A percentile compares a stretch with the other conserved stretches of the same genome.
These are phyloP conservation scores for Pangasius djambal DNA, from an alignment of 2,797 vertebrate genomes.

Conservation along the genomic window DNA sequence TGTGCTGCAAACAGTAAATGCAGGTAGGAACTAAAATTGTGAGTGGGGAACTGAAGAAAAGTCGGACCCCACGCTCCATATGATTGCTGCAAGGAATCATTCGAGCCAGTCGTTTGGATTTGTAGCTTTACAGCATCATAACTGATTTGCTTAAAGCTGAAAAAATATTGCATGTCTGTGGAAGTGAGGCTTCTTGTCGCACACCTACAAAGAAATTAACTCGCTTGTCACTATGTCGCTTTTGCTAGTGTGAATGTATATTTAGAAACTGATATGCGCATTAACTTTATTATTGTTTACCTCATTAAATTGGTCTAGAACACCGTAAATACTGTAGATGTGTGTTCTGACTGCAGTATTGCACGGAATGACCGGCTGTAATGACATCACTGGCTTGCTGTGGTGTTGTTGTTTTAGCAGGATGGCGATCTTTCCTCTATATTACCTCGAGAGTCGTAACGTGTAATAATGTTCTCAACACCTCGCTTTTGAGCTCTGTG, in stretches of 20 bases:
- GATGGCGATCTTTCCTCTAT: slow-evolving; percentile 12
- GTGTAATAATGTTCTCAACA: slow-evolving; percentile 10
- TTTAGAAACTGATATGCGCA: too few relatives aligned
- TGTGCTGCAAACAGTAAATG: too few relatives aligned
- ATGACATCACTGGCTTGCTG: neutral
- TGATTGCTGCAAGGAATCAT: too few relatives aligned
- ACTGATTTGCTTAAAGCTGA: neutral
- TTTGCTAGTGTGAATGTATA: too few relatives aligned
- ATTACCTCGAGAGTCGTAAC: slow-evolving; percentile 8
- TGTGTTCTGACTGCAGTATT: neutral
- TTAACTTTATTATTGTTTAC: too few relatives aligned
- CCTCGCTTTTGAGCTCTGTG: neutral
- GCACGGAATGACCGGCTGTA: neutral
- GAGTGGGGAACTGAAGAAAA: neutral
- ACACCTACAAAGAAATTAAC: too few relatives aligned
- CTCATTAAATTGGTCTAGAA: neutral
- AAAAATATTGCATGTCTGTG: neutral
- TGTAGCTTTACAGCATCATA: neutral
- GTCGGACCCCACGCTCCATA: neutral
- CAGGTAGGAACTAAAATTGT: neutral
- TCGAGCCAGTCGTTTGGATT: neutral
- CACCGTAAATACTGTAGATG: neutral
- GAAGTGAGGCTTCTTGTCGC: neutral
- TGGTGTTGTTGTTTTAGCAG: slow-evolving; percentile 5
- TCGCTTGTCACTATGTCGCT: too few relatives aligned